Evolutionary conservation across 1,140 invertebrate species (phyloP), one percentile per base, ranked within the genome.

Genomic region (Hylaeus anthracinus): DNA sequence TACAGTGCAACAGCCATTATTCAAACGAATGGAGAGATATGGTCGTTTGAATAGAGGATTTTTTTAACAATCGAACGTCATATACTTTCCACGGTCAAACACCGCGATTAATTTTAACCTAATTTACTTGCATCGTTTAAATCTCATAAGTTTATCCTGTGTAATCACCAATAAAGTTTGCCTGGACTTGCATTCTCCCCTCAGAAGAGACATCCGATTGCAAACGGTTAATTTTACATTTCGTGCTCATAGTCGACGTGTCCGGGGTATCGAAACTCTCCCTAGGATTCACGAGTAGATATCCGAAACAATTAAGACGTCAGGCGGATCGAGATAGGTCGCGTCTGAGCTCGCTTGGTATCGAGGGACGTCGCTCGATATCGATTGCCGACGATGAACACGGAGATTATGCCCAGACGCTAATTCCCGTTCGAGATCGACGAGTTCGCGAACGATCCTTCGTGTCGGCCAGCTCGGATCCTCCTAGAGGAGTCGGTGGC

Each of bases 401-500:
- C 45, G 43, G 48, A 5, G 15, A 55, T 74, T 65, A 74, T 9
- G 5, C 14, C 4, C 1, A 5, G 26, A 51, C 48, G 56, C 39
- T 70, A 70, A 72, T 80, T 77, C 64, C 48, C 41, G 61, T 5
- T 15, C 5, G 53, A 51, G 53, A 66, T 56, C 41, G 48, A 41
- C 39, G 70, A 51, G 26, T 41, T 37, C 51, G 26, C 9, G 41
- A n/a, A n/a, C 6, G 71, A 63, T 10, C 43, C 1, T 41, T 41
- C 8, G 55, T 41, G 14, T 12, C 43, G n/a, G 5, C 15, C 10
- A 37, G 53, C 75, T 65, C 37, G 60, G 70, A 48, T 58, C 43
- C 51, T 51, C 37, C 14, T 15, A 14, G 51, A 79, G 70, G 12
- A 82, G 76, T 82, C 81, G 64, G 66, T 67, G 81, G 76, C 81